These are phyloP conservation scores for Lophius americanus DNA, from an alignment of 2,797 vertebrate genomes.

Conservation along the genomic window DNA sequence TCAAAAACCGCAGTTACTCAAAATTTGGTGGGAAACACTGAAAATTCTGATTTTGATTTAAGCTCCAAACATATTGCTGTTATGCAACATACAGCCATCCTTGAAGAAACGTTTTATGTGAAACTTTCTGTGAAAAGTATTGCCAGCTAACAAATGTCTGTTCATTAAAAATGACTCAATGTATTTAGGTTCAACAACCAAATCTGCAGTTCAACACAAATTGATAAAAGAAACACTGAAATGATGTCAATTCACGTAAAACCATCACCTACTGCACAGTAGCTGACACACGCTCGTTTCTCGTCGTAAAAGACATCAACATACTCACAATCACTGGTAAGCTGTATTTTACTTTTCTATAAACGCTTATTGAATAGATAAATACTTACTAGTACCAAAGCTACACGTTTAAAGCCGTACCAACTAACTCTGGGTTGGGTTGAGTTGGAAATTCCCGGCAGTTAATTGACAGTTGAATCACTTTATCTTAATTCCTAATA, in stretches of 20 bases:
- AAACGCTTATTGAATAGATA: slow-evolving; percentile 61
- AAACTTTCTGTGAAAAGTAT: no score
- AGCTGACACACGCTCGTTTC: background rate
- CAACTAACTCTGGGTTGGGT: slow-evolving; percentile 57
- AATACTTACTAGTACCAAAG: slow-evolving; percentile 50
- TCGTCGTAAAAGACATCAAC: background rate
- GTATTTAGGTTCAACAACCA: background rate
- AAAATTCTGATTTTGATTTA: no score
- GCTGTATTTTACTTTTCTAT: slow-evolving; percentile 47
- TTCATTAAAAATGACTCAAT: no score
- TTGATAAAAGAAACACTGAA: background rate
- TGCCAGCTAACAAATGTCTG: no score
- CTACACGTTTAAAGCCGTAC: slow-evolving; percentile 39
- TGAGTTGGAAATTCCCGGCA: slow-evolving; percentile 41
- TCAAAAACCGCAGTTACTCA: no score
- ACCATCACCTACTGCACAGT: background rate
- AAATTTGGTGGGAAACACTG: no score
- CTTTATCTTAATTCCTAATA: slow-evolving; percentile 57
- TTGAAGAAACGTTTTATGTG: no score
- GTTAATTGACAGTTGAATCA: slow-evolving; percentile 42
- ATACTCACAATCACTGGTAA: background rate
- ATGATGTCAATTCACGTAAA: slow-evolving; percentile 1
- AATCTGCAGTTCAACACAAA: background rate
- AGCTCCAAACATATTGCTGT: no score
- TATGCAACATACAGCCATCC: no score